Evolutionary conservation across 1,140 invertebrate genomes (phyloP), one percentile per base, ranked within the genome.

Genomic region (Drosophila sproati): DNA sequence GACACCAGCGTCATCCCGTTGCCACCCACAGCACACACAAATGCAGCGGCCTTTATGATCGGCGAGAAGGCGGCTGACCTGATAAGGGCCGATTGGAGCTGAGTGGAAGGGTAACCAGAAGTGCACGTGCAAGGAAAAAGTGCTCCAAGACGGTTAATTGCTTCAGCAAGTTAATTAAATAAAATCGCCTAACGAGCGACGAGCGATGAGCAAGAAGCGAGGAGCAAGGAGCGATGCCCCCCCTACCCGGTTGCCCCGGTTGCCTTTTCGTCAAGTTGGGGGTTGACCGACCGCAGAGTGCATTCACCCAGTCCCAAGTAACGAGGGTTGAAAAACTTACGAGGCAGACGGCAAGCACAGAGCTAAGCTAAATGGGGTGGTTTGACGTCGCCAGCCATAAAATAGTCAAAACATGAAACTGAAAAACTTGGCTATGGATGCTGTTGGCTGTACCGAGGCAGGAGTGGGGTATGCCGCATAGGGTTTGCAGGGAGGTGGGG

Each of bases 61-160:
- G 98, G 95, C 0, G 98, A 98, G 92, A 98, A 97, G 92, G 96
- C 94, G 0, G 95, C 97, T 0, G 96, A 98, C 92, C 94, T 98
- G 92, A 97, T 98, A 37, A 96, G 95, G 79, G 91, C 92, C 37
- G 92, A 94, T 3, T 97, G 97, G 28, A 32, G 8, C 20, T 31
- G 31, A 31, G 10, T 35, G 32, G 5, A n/a, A 8, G 32, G 12
- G 59, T 20, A 59, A n/a, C 45, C 35, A 41, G 37, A 32, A 35
- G 63, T 7, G 35, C n/a, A 34, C 5, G 3, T 56, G 35, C 20
- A 20, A 20, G 20, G 10, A 37, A 8, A 35, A 28, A 51, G 41
- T 59, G 34, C 71, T 54, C 10, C 59, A 50, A 63, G 50, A 34
- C 43, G 8, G 63, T 60, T 73, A 50, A 60, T 73, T 73, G 54